Evolutionary conservation across 2,797 vertebrate species (phyloP).

Genomic region (Falco berigora): DNA sequence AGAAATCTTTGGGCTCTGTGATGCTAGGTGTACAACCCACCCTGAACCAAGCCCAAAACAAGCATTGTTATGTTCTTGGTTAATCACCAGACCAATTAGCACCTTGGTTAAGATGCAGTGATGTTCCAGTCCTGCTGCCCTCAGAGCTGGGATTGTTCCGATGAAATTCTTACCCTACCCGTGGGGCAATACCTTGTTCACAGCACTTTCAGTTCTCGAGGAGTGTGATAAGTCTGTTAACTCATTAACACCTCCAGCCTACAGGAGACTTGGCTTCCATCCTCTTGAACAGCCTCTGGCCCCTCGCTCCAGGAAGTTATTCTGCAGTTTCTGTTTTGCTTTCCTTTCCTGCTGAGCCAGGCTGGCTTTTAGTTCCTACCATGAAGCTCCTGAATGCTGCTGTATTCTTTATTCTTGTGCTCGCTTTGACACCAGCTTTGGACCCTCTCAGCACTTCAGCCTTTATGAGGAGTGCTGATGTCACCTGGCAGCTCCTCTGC

Average conservation of each 20-base stretch:
- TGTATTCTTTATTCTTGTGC: background rate
- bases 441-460: background rate
- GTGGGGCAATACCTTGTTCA: background rate
- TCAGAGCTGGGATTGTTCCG: background rate
- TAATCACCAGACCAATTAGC: background rate
- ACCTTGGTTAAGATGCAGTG: background rate
- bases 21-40: background rate
- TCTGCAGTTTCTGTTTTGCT: background rate
- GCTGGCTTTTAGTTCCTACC: background rate
- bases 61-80: background rate
- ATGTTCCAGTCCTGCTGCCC: background rate
- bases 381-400: background rate
- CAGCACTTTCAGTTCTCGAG: background rate
- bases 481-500: background rate
- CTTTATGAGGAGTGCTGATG: background rate
- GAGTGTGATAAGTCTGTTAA: background rate
- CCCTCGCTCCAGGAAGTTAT: background rate
- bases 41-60: background rate
- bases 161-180: background rate
- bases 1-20: background rate
- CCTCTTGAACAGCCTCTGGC: background rate
- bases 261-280: background rate
- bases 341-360: background rate
- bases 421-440: background rate
- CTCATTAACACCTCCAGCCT: background rate